Percentiles rank a stretch among this genome's conserved stretches.
phyloP scores from a whole-genome alignment of 2,113 vertebrate genomes.

The Leptobrachium ailaonicum region DNA sequence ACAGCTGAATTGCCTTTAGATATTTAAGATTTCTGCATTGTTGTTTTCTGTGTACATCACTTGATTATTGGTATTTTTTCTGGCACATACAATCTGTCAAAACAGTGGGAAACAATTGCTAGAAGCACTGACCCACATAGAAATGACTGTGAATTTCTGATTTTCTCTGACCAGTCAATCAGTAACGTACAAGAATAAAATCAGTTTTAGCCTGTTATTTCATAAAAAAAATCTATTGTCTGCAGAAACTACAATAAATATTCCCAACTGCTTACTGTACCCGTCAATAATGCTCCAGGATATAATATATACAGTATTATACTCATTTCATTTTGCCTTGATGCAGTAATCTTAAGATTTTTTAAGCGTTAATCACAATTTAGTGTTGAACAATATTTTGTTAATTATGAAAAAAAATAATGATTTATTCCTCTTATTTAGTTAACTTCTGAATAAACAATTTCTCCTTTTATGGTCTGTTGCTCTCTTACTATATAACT shows the following conservation, averaged over 20 bases:
- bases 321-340: neutral
- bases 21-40: slow-evolving; percentile 38
- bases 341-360: no score
- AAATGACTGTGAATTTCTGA: slow-evolving; percentile 44
- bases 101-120: slow-evolving; percentile 48
- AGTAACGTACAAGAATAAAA: slow-evolving; percentile 27
- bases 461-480: no score
- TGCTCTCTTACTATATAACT: no score
- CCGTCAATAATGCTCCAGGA: neutral
- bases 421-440: no score
- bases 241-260: slow-evolving; percentile 15
- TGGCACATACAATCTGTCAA: slow-evolving; percentile 49
- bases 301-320: neutral
- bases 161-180: slow-evolving; percentile 44
- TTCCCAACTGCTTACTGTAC: neutral
- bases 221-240: slow-evolving; percentile 35
- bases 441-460: no score
- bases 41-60: slow-evolving; percentile 44
- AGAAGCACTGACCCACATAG: slow-evolving; percentile 44
- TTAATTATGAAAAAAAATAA: no score
- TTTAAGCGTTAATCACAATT: no score
- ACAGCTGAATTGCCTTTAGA: slow-evolving; percentile 37
- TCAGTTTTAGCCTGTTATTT: slow-evolving; percentile 18
- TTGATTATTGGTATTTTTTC: slow-evolving; percentile 48
- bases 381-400: no score